Conservation (phyloP, 2,113 vertebrate genomes). For the Podilymbus podiceps region DNA sequence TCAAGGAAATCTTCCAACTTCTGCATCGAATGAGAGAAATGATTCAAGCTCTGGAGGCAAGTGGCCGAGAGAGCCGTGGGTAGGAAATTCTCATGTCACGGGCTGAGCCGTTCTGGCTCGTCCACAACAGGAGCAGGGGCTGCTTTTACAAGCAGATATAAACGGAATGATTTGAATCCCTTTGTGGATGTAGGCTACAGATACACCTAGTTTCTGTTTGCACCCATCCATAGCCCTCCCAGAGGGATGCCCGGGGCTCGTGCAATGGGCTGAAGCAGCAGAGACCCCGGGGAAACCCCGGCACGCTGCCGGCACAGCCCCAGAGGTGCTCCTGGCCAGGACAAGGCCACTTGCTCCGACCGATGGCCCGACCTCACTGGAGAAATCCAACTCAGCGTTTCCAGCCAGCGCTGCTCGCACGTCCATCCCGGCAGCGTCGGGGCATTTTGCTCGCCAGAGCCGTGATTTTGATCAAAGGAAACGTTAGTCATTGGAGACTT, state of each 20-base stretch:
- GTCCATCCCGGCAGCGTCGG: neutral
- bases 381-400: neutral
- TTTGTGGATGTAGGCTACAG: neutral
- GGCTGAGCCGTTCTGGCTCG: neutral
- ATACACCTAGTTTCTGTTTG: neutral
- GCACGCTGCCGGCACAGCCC: neutral
- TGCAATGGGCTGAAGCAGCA: neutral
- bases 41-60: neutral
- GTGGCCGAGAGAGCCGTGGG: neutral
- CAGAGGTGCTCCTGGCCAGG: neutral
- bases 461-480: neutral
- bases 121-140: neutral
- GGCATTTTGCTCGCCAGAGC: neutral
- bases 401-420: neutral
- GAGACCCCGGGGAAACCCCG: neutral
- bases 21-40: neutral
- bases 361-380: neutral
- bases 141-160: neutral
- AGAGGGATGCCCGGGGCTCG: neutral
- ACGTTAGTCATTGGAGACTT: neutral
- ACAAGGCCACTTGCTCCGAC: neutral
- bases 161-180: neutral
- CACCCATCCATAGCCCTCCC: neutral
- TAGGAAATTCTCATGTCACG: neutral
- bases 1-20: neutral